These are phyloP conservation scores for Isaurus tuberculatus DNA, from an alignment of 92 coral and sea anemone species.

Conservation along the genomic window DNA sequence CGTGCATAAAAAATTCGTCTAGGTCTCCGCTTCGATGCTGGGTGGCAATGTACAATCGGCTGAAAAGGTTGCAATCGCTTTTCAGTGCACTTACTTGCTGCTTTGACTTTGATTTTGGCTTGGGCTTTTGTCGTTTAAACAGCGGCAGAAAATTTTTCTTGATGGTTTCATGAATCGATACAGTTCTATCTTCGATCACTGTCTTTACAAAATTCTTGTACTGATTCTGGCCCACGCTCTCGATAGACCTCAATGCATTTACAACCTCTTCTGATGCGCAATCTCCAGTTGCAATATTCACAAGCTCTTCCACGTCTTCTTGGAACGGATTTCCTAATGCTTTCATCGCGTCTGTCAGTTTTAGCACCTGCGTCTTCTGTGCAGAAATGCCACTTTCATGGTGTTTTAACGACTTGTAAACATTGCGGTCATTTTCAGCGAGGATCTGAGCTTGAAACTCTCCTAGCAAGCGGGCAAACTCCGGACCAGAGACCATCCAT, in stretches of 20 bases:
- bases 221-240: constrained; percentile 29
- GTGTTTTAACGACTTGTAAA: constrained; percentile 4
- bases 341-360: constrained; percentile 18
- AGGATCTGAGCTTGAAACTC: constrained; percentile 56
- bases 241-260: constrained; percentile 18
- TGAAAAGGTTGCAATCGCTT: constrained; percentile 54
- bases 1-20: background rate
- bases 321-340: constrained; percentile 19
- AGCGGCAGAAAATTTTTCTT: constrained; percentile 49
- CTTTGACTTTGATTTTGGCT: constrained; percentile 31
- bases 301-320: constrained; percentile 17
- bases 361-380: constrained; percentile 28
- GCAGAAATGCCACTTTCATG: constrained; percentile 44
- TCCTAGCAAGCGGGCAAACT: constrained; percentile 56
- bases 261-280: constrained; percentile 35
- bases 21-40: constrained; percentile 45
- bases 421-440: constrained; percentile 36
- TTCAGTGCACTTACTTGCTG: constrained; percentile 39
- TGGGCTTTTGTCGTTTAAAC: constrained; percentile 52
- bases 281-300: constrained; percentile 17
- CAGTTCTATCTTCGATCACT: constrained; percentile 39
- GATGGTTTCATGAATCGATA: constrained; percentile 32
- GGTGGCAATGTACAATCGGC: constrained; percentile 51
- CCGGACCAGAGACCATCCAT: constrained; percentile 46
- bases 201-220: constrained; percentile 33